A percentile compares a stretch with the other conserved stretches of the same genome.
phyloP scores from a whole-genome alignment of 2,113 vertebrate genomes.

The Protobothrops mucrosquamatus region DNA sequence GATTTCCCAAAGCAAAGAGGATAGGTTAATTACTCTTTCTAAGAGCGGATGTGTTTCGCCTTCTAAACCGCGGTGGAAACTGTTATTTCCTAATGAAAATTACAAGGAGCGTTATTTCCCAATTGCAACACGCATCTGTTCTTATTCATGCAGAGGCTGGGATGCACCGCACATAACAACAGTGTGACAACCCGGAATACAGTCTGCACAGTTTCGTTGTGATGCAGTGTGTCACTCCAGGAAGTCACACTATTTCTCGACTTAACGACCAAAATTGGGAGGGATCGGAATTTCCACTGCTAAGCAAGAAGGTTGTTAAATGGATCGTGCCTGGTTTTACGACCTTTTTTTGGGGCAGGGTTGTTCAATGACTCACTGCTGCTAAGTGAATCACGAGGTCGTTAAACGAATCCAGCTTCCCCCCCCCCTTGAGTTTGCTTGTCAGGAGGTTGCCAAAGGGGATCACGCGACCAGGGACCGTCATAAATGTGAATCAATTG shows the following conservation, averaged over 20 bases:
- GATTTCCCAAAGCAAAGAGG: not conserved
- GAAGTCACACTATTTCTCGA: not conserved
- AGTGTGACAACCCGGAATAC: not conserved
- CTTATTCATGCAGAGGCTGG: no score
- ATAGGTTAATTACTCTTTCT: not conserved
- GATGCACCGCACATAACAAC: not conserved
- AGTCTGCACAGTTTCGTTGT: not conserved
- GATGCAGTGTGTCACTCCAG: not conserved
- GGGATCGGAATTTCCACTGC: no score
- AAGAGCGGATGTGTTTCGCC: not conserved
- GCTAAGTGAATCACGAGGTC: not conserved
- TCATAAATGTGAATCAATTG: no score
- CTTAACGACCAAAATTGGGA: no score
- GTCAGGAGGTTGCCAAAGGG: no score
- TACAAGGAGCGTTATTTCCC: no score
- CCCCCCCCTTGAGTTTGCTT: no score
- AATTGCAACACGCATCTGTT: no score
- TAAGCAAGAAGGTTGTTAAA: no score
- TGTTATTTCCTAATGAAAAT: not conserved
- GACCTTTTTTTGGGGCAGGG: not conserved
- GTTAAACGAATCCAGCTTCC: not conserved
- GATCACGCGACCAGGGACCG: no score
- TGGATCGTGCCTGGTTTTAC: not conserved
- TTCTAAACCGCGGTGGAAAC: not conserved
- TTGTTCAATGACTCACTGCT: no score